phyloP scores from a whole-genome alignment of 2,888 invertebrate species.

The Drosophila koepferae region DNA sequence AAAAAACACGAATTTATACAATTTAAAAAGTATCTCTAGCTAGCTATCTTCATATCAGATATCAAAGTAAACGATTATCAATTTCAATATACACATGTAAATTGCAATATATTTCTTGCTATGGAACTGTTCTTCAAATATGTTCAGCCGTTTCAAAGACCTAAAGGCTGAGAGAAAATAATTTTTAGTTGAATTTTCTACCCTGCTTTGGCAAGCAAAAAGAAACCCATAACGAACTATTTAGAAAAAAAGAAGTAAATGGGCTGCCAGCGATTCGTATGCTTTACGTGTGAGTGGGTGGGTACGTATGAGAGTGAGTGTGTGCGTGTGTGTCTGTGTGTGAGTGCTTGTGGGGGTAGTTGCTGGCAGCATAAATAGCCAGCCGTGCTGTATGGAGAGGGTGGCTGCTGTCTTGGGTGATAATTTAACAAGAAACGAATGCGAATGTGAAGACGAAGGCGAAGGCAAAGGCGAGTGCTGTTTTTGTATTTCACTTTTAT shows the following conservation, averaged over 20 bases:
- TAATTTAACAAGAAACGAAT: constrained; percentile 79
- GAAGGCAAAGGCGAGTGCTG: constrained; percentile 59
- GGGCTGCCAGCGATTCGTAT: constrained; percentile 47
- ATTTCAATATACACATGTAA: not conserved
- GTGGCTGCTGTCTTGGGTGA: constrained; percentile 66
- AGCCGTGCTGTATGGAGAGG: constrained; percentile 24
- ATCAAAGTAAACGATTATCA: not conserved
- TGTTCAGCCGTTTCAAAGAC: not conserved
- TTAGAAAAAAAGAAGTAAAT: constrained; percentile 44
- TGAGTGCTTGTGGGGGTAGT: constrained; percentile 27
- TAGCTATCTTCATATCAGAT: not conserved
- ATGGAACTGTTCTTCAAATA: not conserved
- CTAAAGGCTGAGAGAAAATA: constrained; percentile 9
- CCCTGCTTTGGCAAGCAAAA: constrained; percentile 3
- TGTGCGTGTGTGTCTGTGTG: constrained; percentile 10
- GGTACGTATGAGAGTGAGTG: not conserved
- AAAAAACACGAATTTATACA: not conserved
- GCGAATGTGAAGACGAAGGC: constrained; percentile 58
- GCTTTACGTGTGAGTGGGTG: constrained; percentile 10
- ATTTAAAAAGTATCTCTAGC: not conserved
- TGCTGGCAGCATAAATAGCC: constrained; percentile 63
- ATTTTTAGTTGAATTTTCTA: constrained; percentile 23
- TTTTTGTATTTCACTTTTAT: constrained; percentile 71
- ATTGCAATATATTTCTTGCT: too few relatives aligned
- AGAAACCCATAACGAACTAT: constrained; percentile 2